Percentiles rank a stretch among this genome's conserved stretches.
Conservation (phyloP, 1,140 invertebrate species). For the Popillia japonica region DNA sequence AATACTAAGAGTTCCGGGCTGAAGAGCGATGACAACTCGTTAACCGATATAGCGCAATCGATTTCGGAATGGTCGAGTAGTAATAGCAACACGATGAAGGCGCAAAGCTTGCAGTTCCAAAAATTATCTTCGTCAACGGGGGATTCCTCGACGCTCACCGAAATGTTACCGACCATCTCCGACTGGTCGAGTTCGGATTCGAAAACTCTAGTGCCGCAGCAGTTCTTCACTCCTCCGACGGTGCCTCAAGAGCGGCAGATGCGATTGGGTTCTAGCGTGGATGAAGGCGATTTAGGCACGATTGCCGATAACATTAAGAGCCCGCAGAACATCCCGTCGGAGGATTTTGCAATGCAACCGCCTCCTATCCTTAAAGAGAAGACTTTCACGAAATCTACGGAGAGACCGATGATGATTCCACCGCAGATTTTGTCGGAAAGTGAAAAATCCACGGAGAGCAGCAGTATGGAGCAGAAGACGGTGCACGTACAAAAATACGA, state of each 20-base stretch:
- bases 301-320: constrained; percentile 49
- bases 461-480: constrained; percentile 56
- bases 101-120: constrained; percentile 56
- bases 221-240: constrained; percentile 43
- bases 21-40: constrained; percentile 66
- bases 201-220: constrained; percentile 52
- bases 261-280: constrained; percentile 53
- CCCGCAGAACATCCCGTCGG: constrained; percentile 56
- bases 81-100: constrained; percentile 59
- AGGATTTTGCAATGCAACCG: constrained; percentile 51
- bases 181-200: constrained; percentile 59
- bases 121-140: constrained; percentile 59
- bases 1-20: constrained; percentile 67
- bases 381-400: constrained; percentile 55
- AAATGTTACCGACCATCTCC: constrained; percentile 57
- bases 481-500: constrained; percentile 57
- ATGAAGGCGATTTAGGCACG: constrained; percentile 50
- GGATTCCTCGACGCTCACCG: constrained; percentile 57
- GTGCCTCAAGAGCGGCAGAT: constrained; percentile 41
- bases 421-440: constrained; percentile 54
- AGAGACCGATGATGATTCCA: constrained; percentile 55
- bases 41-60: constrained; percentile 66
- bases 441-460: constrained; percentile 56
- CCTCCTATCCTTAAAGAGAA: constrained; percentile 29
- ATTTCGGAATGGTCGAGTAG: constrained; percentile 69